A percentile compares a stretch with the other conserved stretches of the same genome.
phyloP scores from a whole-genome alignment of 2,797 vertebrate genomes.

The Sylvilagus floridanus region DNA sequence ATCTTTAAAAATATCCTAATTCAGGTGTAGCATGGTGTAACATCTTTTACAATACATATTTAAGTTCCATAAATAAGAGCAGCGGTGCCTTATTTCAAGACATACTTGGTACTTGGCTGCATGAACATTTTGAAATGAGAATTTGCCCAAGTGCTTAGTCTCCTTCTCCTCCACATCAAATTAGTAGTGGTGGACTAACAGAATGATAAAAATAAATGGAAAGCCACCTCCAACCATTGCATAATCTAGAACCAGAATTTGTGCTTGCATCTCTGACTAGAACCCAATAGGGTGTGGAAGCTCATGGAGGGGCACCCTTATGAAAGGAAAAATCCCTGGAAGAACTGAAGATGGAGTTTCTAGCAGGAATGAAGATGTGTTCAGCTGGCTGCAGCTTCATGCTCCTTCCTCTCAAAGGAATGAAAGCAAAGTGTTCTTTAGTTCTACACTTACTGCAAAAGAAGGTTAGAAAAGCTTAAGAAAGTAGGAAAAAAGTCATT shows the following conservation, averaged over 20 bases:
- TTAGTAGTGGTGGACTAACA: background rate
- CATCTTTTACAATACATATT: constrained; percentile 48
- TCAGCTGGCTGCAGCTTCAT: background rate
- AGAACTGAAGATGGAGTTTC: background rate
- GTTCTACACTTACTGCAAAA: background rate
- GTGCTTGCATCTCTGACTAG: background rate
- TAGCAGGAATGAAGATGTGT: background rate
- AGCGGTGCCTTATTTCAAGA: background rate
- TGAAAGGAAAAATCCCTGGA: background rate
- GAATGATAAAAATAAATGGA: background rate
- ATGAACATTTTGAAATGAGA: background rate
- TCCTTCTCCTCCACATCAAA: background rate
- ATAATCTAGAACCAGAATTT: constrained; percentile 27
- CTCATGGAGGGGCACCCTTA: background rate
- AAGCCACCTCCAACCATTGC: background rate
- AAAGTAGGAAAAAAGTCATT: background rate
- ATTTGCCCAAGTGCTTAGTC: background rate
- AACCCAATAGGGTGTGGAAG: background rate
- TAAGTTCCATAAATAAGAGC: constrained; percentile 70
- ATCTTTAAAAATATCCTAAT: background rate
- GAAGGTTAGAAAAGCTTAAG: constrained; percentile 30
- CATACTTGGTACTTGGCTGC: background rate
- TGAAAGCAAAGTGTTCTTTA: background rate
- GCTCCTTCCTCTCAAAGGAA: background rate
- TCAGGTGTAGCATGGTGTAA: background rate